Base-by-base conservation (phyloP, 1,140 invertebrate genomes). In the Agrypnia vestita region DNA sequence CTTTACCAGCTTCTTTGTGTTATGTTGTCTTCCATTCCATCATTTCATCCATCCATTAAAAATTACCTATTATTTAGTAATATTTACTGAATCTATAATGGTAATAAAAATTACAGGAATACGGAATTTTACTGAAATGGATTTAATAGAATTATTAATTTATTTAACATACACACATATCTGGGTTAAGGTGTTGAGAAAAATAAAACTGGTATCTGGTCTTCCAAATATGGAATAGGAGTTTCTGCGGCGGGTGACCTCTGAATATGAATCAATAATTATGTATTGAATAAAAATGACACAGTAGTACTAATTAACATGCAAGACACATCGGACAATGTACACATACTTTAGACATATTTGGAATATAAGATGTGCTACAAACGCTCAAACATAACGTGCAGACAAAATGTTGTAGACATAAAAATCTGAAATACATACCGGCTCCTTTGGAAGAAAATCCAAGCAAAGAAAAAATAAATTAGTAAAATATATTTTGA, bases 401-500 rank as follows among this genome's bases (percentile, higher is more conserved):
- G 49, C 49, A 51, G 11, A 51, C n/a, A 51, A 51, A 13, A 51
- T 19, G 46, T 11, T 69, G 43, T 67, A 67, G 11, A 67, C 11
- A 67, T 67, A 6, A 19, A 62, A 62, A 44, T 47, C n/a, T 51
- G 8, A 13, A 9, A 13, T 49, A 71, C 67, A 51, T 71, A 71
- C 67, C 67, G 19, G 67, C 67, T 71, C 67, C 67, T 71, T 51
- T 49, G 15, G 17, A 17, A 12, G 6, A 13, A 49, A 21, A 71
- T 71, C 67, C 67, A 71, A 53, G 47, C 49, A 71, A 46, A 25
- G 11, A 25, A 71, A 71, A 49, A 25, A 71, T 11, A 62, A 44
- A 71, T 71, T 7, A 69, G 17, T 11, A 43, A 3, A n/a, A 12
- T 19, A 43, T 19, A 67, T 11, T 67, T 43, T 49, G 19, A 17